A percentile compares a stretch with the other conserved stretches of the same genome.
Evolutionary conservation across 2,888 invertebrate genomes (phyloP).

Genomic region (Spilosoma lubricipeda): DNA sequence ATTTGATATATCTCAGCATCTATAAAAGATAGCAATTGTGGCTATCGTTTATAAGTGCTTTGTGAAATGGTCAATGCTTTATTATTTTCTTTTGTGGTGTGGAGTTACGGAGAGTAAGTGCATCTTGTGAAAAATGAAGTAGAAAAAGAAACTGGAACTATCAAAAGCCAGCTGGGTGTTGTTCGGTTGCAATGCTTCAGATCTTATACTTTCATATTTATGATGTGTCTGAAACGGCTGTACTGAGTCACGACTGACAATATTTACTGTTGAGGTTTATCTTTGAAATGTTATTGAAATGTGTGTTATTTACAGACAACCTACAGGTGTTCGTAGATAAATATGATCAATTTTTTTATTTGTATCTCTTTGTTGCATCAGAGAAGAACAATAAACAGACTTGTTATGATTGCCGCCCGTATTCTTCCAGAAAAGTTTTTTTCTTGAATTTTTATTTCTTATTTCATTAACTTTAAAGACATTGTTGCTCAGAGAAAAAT

Average conservation of each 20-base stretch:
- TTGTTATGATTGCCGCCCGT: background rate
- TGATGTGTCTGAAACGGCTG: slow-evolving; percentile 31
- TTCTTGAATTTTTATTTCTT: background rate
- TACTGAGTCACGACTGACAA: slow-evolving; percentile 31
- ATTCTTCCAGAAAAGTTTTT: background rate
- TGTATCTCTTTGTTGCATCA: background rate
- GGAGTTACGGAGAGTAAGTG: slow-evolving; percentile 21
- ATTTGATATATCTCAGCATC: slow-evolving; percentile 42
- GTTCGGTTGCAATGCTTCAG: slow-evolving; percentile 29
- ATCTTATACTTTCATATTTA: slow-evolving; percentile 45
- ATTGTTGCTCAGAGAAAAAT: background rate
- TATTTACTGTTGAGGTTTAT: slow-evolving; percentile 32
- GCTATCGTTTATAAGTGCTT: slow-evolving; percentile 34
- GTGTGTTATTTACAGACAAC: background rate
- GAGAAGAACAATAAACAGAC: background rate
- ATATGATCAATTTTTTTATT: background rate
- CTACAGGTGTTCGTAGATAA: slow-evolving; percentile 1
- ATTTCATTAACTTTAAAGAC: background rate
- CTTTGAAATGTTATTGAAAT: slow-evolving; percentile 11
- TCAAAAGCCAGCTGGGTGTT: slow-evolving; percentile 9
- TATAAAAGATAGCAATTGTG: slow-evolving; percentile 45
- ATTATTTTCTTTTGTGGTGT: slow-evolving; percentile 25
- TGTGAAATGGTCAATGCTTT: slow-evolving; percentile 23
- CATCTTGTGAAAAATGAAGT: slow-evolving; percentile 16
- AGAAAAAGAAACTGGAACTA: slow-evolving; percentile 7